These are phyloP conservation scores for Cyanoderma ruficeps DNA, from an alignment of 2,113 vertebrate genomes.

Conservation along the genomic window DNA sequence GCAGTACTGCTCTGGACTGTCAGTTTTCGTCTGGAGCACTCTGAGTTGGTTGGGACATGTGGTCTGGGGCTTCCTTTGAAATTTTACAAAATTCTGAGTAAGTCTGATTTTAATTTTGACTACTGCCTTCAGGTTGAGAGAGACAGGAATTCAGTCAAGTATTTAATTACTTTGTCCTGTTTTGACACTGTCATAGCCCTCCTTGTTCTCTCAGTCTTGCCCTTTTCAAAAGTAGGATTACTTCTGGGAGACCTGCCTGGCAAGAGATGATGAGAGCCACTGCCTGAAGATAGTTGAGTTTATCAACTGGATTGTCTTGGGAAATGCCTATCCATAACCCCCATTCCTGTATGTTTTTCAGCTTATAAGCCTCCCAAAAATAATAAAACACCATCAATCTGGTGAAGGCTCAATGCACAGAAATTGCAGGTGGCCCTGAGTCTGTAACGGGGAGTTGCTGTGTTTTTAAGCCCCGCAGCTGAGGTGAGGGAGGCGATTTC, in stretches of 20 bases:
- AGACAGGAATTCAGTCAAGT: neutral
- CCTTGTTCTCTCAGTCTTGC: neutral
- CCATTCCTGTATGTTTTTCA: neutral
- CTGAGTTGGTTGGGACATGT: accelerated
- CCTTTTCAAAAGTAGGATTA: neutral
- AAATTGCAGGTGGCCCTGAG: neutral
- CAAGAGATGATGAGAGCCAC: neutral
- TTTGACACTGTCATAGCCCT: neutral
- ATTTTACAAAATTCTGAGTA: neutral
- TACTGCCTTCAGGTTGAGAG: neutral
- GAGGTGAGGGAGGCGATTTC: neutral
- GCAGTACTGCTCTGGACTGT: neutral
- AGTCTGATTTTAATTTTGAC: neutral
- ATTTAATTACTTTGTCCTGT: neutral
- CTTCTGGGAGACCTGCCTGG: neutral
- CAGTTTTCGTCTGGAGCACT: neutral
- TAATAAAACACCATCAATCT: neutral
- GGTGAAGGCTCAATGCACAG: neutral
- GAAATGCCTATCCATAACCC: neutral
- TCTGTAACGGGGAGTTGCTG: neutral
- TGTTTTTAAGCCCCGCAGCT: neutral
- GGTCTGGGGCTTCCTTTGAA: neutral
- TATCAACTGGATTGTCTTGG: neutral
- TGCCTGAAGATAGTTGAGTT: neutral
- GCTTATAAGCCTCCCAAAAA: neutral